phyloP scores from a whole-genome alignment of 2,888 invertebrate species.

The Folsomia manolachei region DNA sequence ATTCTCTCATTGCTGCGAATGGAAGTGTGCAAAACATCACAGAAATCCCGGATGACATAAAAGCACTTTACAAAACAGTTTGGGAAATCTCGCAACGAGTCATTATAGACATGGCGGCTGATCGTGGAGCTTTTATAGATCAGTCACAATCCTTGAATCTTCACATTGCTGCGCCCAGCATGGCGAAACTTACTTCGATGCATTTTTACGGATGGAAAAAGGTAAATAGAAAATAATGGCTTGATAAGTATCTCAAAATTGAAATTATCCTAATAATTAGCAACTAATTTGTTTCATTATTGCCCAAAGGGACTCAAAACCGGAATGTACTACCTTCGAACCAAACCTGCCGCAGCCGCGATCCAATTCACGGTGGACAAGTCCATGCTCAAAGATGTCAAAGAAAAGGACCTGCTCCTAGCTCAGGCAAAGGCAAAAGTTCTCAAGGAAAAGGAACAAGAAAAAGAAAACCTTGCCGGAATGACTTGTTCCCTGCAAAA shows the following conservation, averaged over 20 bases:
- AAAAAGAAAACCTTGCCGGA: constrained; percentile 62
- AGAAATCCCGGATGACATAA: constrained; percentile 77
- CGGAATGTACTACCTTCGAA: constrained; percentile 97
- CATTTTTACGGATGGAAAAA: constrained; percentile 97
- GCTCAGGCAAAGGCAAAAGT: too few relatives aligned
- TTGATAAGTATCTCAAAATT: too few relatives aligned
- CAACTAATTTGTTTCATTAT: too few relatives aligned
- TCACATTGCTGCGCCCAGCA: constrained; percentile 91
- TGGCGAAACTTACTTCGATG: constrained; percentile 92
- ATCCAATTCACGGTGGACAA: constrained; percentile 98
- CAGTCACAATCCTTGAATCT: constrained; percentile 98
- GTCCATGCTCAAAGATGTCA: constrained; percentile 57
- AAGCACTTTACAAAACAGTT: constrained; percentile 88
- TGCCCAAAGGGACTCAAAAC: constrained; percentile 97
- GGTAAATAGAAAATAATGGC: too few relatives aligned
- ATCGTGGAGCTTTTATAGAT: constrained; percentile 96
- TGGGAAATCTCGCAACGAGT: constrained; percentile 96
- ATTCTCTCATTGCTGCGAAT: constrained; percentile 81
- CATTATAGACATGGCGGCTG: constrained; percentile 94
- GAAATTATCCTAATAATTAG: too few relatives aligned
- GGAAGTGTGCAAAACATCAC: constrained; percentile 91
- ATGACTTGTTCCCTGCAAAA: constrained; percentile 84
- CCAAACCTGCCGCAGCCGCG: constrained; percentile 92
- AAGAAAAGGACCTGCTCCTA: too few relatives aligned
- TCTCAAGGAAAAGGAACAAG: constrained; percentile 16